Base-by-base conservation (phyloP, 2,797 vertebrate genomes). In the Falco berigora region DNA sequence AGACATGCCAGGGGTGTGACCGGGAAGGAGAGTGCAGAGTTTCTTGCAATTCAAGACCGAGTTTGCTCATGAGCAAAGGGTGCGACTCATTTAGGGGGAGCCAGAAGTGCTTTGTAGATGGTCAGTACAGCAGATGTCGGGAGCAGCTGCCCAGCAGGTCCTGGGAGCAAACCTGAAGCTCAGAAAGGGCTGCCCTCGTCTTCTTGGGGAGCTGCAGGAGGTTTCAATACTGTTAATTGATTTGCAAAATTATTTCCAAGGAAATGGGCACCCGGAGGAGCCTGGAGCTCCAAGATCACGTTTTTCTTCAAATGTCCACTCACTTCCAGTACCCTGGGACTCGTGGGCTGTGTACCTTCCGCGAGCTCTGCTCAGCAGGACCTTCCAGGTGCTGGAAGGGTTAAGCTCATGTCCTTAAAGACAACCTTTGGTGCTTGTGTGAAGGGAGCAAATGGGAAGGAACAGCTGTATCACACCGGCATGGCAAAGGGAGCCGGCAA, bases 291-390 rank as follows among this genome's bases (percentile, higher is more conserved):
- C 18, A 59, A 34, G 74, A 52, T n/a, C 14, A 15, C 2, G 0
- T 22, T 78, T 79, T 46, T 7, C 12, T 73, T 58, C 34, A 22
- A 24, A 36, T 59, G 13, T 9, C 25, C 10, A 3, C 46, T 63
- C 50, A 17, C n/a, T 46, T 47, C 19, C 24, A 46, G 36, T 49
- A 12, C 42, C 6, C 9, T 16, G 30, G 17, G n/a, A 46, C 27
- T 30, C 0, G 0, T 15, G 47, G 30, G 78, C 49, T 61, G 22
- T 4, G 0, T 47, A 7, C 30, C 14, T 21, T 6, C 20, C 22
- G 52, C 0, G 0, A 25, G 55, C 16, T 63, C 62, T 53, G 25
- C 62, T 6, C 59, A 7, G 9, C 17, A 15, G 23, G 27, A 69
- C 38, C 67, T 82, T 42, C 14, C 88, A 32, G 44, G 14, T 44